phyloP scores from a whole-genome alignment of 2,888 invertebrate species.

The Myopa testacea region DNA sequence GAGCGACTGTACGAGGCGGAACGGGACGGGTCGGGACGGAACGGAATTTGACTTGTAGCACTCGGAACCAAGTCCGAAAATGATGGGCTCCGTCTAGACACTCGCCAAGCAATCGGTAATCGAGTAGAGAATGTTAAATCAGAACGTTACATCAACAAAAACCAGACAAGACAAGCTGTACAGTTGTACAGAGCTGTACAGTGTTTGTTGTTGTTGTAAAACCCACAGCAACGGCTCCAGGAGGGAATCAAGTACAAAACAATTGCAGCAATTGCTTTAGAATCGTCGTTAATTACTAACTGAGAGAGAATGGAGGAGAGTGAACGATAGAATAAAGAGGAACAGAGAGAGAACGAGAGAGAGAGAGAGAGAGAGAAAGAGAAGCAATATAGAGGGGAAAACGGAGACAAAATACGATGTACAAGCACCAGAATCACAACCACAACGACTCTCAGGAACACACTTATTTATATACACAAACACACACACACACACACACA shows the following conservation, averaged over 20 bases:
- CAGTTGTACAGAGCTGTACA: neutral
- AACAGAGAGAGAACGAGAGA: neutral
- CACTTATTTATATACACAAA: neutral
- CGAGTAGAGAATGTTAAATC: conserved; percentile 24
- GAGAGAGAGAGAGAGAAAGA: neutral
- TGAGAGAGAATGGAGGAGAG: neutral
- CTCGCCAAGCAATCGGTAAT: conserved; percentile 15
- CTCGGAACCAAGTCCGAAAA: neutral
- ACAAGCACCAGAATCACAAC: conserved; percentile 13
- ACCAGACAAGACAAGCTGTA: conserved; percentile 17
- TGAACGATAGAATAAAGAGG: neutral
- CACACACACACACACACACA: neutral
- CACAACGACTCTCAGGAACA: neutral
- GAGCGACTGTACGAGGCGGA: neutral
- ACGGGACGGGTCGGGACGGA: neutral
- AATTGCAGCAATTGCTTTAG: conserved; percentile 66
- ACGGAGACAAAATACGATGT: conserved; percentile 4
- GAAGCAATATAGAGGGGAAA: neutral
- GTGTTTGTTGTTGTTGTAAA: neutral
- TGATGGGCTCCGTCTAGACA: conserved; percentile 20
- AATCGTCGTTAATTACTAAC: conserved; percentile 64
- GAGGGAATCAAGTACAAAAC: conserved; percentile 61
- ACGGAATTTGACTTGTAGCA: neutral
- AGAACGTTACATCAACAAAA: conserved; percentile 25
- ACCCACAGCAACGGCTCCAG: neutral